Base-by-base conservation (phyloP, 2,888 invertebrate species). In the Folsomia manolachei region DNA sequence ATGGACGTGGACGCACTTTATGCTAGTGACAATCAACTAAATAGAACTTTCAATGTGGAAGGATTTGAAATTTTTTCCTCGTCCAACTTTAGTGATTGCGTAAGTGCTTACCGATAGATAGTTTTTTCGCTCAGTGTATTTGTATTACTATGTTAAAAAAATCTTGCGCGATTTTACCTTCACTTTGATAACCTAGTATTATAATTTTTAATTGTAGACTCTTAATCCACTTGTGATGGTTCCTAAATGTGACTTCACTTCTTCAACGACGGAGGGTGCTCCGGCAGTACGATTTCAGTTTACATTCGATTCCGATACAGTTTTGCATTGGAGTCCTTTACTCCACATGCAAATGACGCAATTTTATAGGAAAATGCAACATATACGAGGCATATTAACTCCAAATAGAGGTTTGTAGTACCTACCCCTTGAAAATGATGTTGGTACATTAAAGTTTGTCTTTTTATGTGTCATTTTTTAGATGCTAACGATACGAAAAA, bases 31-130 rank as follows among this genome's bases (percentile, higher is more conserved):
- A 79, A 80, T 73, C 71, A 70, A 23, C 64, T 69, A 39, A 75
- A 70, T 60, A 68, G 74, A 18, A 72, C 63, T 11, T 64, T 81
- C 4, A 76, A 61, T 27, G 71, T 81, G 24, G 79, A 79, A 56
- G 73, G 80, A 61, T 78, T 81, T 75, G 81, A 81, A 71, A 79
- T 80, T 1, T 81, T 79, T 61, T 81, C 81, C 0, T 81, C 81
- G 0, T 81, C 81, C 9, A 78, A 77, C 67, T 81, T 74, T 69
- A 80, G 79, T 39, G 81, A 81, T 62, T 81, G 81, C 69, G 81
- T 81, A 78, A 77, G 81, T n/a, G 65, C 18, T 1, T 18, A 19
- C 21, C 26, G 19, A n/a, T n/a, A n/a, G n/a, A n/a, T n/a, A n/a
- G n/a, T n/a, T n/a, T n/a, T 61, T 27, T 69, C 51, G 21, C 1